phyloP scores from a whole-genome alignment of 1,140 invertebrate genomes.

The Drosophila lowei region DNA sequence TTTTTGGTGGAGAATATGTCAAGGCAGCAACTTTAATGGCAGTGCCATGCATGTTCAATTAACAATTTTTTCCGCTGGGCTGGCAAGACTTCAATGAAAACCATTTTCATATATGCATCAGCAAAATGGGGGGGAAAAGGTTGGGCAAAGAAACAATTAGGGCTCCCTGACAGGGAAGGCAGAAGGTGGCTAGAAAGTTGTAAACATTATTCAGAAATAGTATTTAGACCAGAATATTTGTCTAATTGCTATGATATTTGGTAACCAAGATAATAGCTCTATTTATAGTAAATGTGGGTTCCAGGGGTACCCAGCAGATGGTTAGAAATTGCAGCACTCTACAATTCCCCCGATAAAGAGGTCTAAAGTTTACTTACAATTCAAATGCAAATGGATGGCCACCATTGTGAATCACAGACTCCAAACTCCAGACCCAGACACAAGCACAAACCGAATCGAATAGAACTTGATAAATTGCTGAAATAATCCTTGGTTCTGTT shows the following conservation, averaged over 20 bases:
- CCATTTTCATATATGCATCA: conserved; percentile 3
- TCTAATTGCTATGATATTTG: too few species aligned
- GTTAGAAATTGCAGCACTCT: too few species aligned
- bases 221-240: too few species aligned
- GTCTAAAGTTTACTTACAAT: conserved; percentile 55
- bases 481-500: background rate
- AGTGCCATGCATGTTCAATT: conserved; percentile 8
- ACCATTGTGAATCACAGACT: conserved; percentile 41
- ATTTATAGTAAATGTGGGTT: too few species aligned
- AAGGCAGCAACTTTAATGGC: conserved; percentile 1
- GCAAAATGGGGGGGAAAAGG: background rate
- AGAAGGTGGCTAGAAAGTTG: too few species aligned
- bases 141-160: too few species aligned
- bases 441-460: conserved; percentile 19
- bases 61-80: conserved; percentile 6
- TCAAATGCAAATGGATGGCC: conserved; percentile 58
- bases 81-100: conserved; percentile 2
- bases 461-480: conserved; percentile 15
- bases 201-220: too few species aligned
- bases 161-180: too few species aligned
- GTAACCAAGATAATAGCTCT: too few species aligned
- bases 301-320: too few species aligned
- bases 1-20: background rate
- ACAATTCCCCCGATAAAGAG: too few species aligned
- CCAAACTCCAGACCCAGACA: too few species aligned